These are phyloP conservation scores for Hecatera dysodea DNA, from an alignment of 2,888 invertebrate species.

Conservation along the genomic window DNA sequence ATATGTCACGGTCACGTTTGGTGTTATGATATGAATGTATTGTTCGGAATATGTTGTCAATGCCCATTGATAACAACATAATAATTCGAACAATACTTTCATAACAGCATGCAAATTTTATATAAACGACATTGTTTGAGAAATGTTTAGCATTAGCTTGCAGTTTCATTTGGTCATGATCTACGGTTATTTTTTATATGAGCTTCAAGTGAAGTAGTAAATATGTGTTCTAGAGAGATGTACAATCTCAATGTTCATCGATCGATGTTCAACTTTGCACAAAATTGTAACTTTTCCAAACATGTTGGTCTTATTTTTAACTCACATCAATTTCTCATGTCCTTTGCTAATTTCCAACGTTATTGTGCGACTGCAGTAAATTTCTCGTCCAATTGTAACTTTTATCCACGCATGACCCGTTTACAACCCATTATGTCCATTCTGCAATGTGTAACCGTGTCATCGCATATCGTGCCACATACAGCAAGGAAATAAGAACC, in stretches of 20 bases:
- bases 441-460: conserved; percentile 26
- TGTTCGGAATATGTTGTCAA: conserved; percentile 15
- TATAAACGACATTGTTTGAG: not conserved
- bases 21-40: conserved; percentile 17
- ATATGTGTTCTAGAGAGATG: not conserved
- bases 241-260: not conserved
- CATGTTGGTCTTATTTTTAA: not conserved
- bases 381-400: not conserved
- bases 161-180: not conserved
- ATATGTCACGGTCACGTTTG: conserved; percentile 47
- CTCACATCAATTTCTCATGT: not conserved
- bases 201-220: not conserved
- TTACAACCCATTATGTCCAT: conserved; percentile 31
- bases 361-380: conserved; percentile 1
- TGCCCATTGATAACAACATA: not conserved
- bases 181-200: not conserved
- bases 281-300: not conserved
- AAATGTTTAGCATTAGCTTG: not conserved
- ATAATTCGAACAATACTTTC: not conserved
- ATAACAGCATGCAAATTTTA: not conserved
- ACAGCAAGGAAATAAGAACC: conserved; percentile 47
- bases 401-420: conserved; percentile 32
- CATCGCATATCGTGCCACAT: conserved; percentile 15
- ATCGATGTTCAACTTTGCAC: not conserved
- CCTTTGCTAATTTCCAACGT: not conserved